Evolutionary conservation across 2,113 vertebrate species (phyloP), one percentile per base, ranked within the genome.

Genomic region (Tetrax tetrax): DNA sequence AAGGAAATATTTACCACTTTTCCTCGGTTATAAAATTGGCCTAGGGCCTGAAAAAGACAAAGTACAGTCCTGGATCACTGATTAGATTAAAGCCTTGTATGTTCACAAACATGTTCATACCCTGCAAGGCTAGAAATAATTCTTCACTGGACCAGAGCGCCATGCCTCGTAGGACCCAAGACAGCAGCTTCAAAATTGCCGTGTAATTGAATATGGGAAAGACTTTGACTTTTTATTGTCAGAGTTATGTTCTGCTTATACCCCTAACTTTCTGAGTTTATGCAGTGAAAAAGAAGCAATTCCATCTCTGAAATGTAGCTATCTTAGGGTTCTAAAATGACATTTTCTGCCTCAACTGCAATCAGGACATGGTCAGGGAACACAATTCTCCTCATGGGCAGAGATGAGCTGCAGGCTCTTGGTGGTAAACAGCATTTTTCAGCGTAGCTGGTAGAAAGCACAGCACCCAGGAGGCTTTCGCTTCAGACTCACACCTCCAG

Each of bases 311-410:
- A 90, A 76, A 63, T 33, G 43, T 33, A 29, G 35, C 51, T 83
- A 4, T 91, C 33, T 89, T 54, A 38, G 37, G 24, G 41, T 8
- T 50, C 48, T 53, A 87, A 87, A 82, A 41, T 2, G 2, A 11
- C 0, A 3, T 56, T 79, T 76, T 83, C 56, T 80, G 28, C n/a
- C 66, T 80, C 29, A 88, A 23, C 25, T 81, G 56, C 51, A 50
- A 31, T 54, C 59, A 63, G 72, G 31, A n/a, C 29, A 7, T 12
- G 45, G 66, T 45, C 54, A 54, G 19, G 20, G 45, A 83, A 45
- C 29, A 23, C 23, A 51, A 18, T 0, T 3, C 48, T 76, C 57
- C 5, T 0, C 21, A 23, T 35, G n/a, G 29, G 31, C 56, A 50
- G 21, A 48, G 23, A 13, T 77, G 50, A 63, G 33, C 56, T 90